Base-by-base conservation (phyloP, 2,888 invertebrate species). In the Halictus quadricinctus region DNA sequence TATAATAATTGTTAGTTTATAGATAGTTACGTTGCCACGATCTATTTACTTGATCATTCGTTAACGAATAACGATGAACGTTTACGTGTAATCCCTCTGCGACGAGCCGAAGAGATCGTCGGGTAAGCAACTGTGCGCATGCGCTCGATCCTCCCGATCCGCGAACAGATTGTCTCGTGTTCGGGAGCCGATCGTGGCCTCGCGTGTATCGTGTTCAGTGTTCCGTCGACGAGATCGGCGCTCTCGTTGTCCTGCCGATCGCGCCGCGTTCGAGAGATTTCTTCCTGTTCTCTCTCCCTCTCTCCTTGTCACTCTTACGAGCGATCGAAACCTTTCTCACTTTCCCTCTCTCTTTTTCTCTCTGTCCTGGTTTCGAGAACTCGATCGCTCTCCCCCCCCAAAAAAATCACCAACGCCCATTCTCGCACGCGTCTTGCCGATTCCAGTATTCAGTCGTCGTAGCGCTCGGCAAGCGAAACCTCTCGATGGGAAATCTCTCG, bases 1-100 rank as follows among this genome's bases (percentile, higher is more conserved):
- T 92, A 92, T 94, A 93, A 90, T 90, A 92, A 93, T 92, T 93
- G 93, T 94, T 94, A 94, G 94, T 89, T 84, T 93, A 70, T 70
- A 94, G 92, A 84, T 94, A 94, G 93, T 91, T 91, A 92, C 90
- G 90, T 93, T 93, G 70, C 60, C 84, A 93, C 88, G 89, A 92
- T 93, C 92, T 92, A 92, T 88, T 69, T 88, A 91, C 88, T 87
- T 89, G 88, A 91, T 84, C 83, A 85, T 90, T 87, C 85, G 82
- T 83, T 88, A 64, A 85, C 86, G 72, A 84, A 76, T 88, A 86
- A 87, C 86, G 72, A 78, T 76, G 76, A 88, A 86, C 64, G 79
- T 81, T 69, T 79, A 78, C 78, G 82, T 80, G 76, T 69, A 79
- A 88, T 87, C 79, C 88, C 82, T 89, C 80, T 87, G 83, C 88